Evolutionary conservation across 2,888 invertebrate genomes (phyloP).

Genomic region (Bembecia ichneumoniformis): DNA sequence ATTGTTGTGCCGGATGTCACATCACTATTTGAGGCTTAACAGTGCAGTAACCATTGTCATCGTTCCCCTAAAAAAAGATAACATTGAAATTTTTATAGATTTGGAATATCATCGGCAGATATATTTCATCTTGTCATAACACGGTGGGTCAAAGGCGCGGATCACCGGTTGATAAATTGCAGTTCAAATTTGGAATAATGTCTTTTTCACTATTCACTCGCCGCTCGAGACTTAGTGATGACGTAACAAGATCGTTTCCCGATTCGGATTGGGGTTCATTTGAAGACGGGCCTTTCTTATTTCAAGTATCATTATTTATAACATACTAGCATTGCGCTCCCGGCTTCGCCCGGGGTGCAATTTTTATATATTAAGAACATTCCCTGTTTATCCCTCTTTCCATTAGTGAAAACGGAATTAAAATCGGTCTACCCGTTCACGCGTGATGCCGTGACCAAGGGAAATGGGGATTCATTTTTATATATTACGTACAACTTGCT

Average conservation of each 20-base stretch:
- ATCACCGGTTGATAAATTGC: slow-evolving; percentile 66
- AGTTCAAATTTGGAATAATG: slow-evolving; percentile 68
- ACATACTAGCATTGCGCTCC: no score
- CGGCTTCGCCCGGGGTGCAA: no score
- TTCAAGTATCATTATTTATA: background rate
- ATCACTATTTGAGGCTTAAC: slow-evolving; percentile 34
- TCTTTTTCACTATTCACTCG: slow-evolving; percentile 65
- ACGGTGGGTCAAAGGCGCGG: slow-evolving; percentile 63
- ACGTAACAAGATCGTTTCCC: slow-evolving; percentile 39
- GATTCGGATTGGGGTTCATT: slow-evolving; percentile 28
- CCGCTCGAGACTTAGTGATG: slow-evolving; percentile 39
- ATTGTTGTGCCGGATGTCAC: slow-evolving; percentile 58
- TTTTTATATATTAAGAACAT: no score
- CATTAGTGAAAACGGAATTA: no score
- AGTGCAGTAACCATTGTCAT: slow-evolving; percentile 26
- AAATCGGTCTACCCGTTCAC: no score
- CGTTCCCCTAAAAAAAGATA: slow-evolving; percentile 24
- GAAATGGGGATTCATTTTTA: no score
- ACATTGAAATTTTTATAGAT: slow-evolving; percentile 44
- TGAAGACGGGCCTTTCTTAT: slow-evolving; percentile 2
- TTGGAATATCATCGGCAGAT: slow-evolving; percentile 64
- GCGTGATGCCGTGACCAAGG: no score
- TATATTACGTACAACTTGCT: no score
- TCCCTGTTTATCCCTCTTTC: no score
- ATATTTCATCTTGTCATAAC: slow-evolving; percentile 72